Base-by-base conservation (phyloP, 2,113 vertebrate species). In the Pluvialis apricaria region DNA sequence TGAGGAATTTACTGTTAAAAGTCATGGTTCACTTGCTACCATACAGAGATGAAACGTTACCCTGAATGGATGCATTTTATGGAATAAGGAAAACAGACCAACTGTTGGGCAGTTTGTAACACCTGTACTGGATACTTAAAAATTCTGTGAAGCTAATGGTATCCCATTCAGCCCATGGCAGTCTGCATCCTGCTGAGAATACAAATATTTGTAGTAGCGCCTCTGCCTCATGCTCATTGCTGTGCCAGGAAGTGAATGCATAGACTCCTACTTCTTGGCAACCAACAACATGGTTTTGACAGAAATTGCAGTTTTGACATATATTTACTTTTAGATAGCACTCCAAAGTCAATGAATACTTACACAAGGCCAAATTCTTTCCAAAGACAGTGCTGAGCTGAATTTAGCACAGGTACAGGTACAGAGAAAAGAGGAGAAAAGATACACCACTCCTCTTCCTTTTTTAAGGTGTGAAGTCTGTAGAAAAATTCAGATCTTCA, bases 191-290 rank as follows among this genome's bases (percentile, higher is more conserved):
- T 87, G 47, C 47, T 82, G 73, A 62, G 73, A 91, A 54, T 26
- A 71, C 21, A 77, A 70, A 78, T 45, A 6, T 64, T 77, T 84
- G 32, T 42, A 62, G 38, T 36, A 28, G 8, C 82, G 40, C 15
- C 21, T 32, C 7, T 80, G 31, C 66, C 44, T 94, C 47, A 26
- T 38, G 15, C 17, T 77, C 18, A 13, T 45, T 66, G 62, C 34
- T 0, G 0, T 29, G 20, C 62, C 4, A 2, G 54, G 45, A 64
- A 44, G 24, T 21, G 38, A 85, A 60, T 52, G 32, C 4, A 38
- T 38, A 66, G 49, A 38, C 15, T 87, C 18, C 31, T 47, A 22
- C 38, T 70, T 42, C 15, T 36, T 58, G 32, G 68, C 42, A 62
- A 45, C 5, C n/a, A 68, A 20, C 21, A 73, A 44, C 20, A 31